A percentile compares a stretch with the other conserved stretches of the same genome.
Evolutionary conservation across 2,888 invertebrate genomes (phyloP).

Genomic region (Apodemia duryi): DNA sequence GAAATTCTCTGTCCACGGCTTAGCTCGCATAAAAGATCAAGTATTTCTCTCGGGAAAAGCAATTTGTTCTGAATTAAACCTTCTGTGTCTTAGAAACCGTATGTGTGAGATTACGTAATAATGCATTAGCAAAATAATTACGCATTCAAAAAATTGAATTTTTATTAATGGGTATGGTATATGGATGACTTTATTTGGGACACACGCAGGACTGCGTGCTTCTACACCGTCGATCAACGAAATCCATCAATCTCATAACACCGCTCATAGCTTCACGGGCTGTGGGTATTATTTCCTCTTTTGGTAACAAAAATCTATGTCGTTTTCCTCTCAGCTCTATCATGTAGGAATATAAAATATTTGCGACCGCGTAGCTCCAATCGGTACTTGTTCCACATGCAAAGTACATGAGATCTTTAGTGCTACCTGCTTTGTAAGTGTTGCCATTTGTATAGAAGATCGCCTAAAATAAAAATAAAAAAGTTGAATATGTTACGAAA

Average conservation of each 20-base stretch:
- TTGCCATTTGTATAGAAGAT: conserved; percentile 51
- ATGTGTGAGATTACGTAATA: too few species aligned
- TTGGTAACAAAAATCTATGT: conserved; percentile 60
- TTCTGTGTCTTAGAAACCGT: too few species aligned
- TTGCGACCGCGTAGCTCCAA: conserved; percentile 62
- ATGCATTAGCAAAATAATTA: too few species aligned
- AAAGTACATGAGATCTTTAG: conserved; percentile 70
- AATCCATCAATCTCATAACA: conserved; percentile 53
- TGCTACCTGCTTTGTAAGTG: conserved; percentile 68
- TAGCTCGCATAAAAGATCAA: too few species aligned
- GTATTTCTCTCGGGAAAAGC: too few species aligned
- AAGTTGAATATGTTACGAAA: background rate
- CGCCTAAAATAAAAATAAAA: conserved; percentile 42
- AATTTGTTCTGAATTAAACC: too few species aligned
- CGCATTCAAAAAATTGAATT: too few species aligned
- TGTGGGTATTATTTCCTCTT: conserved; percentile 55
- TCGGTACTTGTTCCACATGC: conserved; percentile 62
- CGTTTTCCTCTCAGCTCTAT: conserved; percentile 59
- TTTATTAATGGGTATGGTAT: too few species aligned
- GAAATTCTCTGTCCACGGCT: too few species aligned
- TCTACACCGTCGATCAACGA: conserved; percentile 42
- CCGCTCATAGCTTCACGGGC: conserved; percentile 50
- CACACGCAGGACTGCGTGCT: conserved; percentile 31
- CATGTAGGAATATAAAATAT: conserved; percentile 66
- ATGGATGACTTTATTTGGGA: conserved; percentile 21